These are phyloP conservation scores for Clepsis dumicolana DNA, from an alignment of 2,888 invertebrate genomes.

Conservation along the genomic window DNA sequence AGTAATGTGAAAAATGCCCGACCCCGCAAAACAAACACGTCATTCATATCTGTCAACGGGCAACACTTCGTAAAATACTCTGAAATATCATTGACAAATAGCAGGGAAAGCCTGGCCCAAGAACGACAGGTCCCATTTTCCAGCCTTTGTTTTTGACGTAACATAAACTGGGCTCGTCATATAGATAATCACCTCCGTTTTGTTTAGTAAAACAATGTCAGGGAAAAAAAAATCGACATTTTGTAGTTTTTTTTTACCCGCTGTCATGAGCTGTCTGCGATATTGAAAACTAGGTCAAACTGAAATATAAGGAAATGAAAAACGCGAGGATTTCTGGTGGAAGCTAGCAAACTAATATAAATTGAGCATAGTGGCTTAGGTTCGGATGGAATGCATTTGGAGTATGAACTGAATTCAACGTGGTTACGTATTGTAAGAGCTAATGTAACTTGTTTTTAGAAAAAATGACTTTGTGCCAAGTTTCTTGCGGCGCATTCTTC, in stretches of 20 bases:
- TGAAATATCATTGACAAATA: constrained; percentile 31
- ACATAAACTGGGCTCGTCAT: constrained; percentile 32
- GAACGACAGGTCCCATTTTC: constrained; percentile 25
- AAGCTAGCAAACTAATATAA: constrained; percentile 2
- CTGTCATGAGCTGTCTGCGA: constrained; percentile 29
- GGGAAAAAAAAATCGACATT: constrained; percentile 11
- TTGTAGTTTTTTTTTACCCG: constrained; percentile 17
- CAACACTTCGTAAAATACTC: constrained; percentile 19
- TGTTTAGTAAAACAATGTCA: constrained; percentile 26
- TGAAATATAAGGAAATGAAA: constrained; percentile 29
- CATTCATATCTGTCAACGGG: constrained; percentile 31
- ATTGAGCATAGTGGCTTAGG: background rate
- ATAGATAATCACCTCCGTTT: constrained; percentile 31
- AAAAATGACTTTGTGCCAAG: too few species aligned
- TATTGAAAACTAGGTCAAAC: constrained; percentile 40
- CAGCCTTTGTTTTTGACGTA: constrained; percentile 24
- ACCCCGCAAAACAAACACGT: constrained; percentile 13
- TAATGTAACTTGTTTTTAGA: too few species aligned
- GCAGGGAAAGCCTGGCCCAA: constrained; percentile 19
- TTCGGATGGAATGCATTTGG: background rate
- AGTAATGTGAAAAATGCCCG: constrained; percentile 18
- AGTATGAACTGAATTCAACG: background rate
- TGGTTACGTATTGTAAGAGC: too few species aligned
- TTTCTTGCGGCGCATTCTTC: too few species aligned
- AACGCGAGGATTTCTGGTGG: constrained; percentile 8